A percentile compares a stretch with the other conserved stretches of the same genome.
Evolutionary conservation across 1,140 invertebrate genomes (phyloP).

Genomic region (Drosophila grimshawi): DNA sequence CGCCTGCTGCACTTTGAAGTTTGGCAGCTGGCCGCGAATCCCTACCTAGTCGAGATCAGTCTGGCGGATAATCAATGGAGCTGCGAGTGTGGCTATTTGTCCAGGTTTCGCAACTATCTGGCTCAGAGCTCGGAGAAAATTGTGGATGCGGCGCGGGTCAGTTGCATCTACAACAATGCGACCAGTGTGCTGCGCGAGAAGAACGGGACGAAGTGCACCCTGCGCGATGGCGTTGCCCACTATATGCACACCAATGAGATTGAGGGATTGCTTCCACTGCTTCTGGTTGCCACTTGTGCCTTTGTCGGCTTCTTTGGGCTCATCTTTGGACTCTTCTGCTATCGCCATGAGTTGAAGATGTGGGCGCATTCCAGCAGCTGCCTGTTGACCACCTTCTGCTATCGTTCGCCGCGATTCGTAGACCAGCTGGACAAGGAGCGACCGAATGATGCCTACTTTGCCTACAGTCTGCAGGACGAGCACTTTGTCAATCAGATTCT

Average conservation of each 20-base stretch:
- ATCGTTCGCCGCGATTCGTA: constrained; percentile 90
- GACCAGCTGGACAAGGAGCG: constrained; percentile 92
- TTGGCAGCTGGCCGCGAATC: constrained; percentile 90
- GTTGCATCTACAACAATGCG: constrained; percentile 88
- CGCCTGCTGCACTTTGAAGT: constrained; percentile 91
- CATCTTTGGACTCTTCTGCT: constrained; percentile 91
- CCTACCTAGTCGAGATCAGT: constrained; percentile 91
- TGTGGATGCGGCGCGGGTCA: constrained; percentile 88
- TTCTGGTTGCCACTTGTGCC: constrained; percentile 90
- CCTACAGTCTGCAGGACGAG: constrained; percentile 96
- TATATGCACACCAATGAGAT: constrained; percentile 91
- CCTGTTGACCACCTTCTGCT: constrained; percentile 90
- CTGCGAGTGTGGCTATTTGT: constrained; percentile 94
- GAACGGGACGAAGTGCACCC: constrained; percentile 89
- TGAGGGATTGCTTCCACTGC: constrained; percentile 91
- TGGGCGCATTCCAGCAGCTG: constrained; percentile 95
- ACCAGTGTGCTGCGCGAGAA: constrained; percentile 88
- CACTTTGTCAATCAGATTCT: constrained; percentile 94
- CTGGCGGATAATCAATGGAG: constrained; percentile 95
- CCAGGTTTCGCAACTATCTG: constrained; percentile 91
- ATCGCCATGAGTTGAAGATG: constrained; percentile 92
- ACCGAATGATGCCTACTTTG: constrained; percentile 95
- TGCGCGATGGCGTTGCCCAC: constrained; percentile 88
- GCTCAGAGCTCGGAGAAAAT: constrained; percentile 90
- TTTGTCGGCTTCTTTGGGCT: constrained; percentile 90